These are phyloP conservation scores for Stenotaenia linearis DNA, from an alignment of 2,888 invertebrate species.

Conservation along the genomic window DNA sequence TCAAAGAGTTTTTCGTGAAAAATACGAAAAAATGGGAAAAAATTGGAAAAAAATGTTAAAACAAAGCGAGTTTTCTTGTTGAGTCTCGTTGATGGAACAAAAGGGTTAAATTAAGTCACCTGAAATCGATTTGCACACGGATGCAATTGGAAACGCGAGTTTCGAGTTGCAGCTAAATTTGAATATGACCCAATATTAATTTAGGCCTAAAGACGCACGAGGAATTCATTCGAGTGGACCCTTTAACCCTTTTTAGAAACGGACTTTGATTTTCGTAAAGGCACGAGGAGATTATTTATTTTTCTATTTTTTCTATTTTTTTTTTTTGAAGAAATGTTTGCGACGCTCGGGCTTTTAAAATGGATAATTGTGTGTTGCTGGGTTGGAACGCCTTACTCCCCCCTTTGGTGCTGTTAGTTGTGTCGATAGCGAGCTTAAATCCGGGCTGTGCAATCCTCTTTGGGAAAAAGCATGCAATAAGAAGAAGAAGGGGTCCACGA, in stretches of 20 bases:
- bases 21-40: background rate
- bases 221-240: background rate
- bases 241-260: no score
- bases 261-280: no score
- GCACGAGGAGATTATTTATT: background rate
- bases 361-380: conserved; percentile 29
- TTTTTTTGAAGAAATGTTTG: background rate
- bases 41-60: background rate
- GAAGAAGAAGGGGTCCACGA: background rate
- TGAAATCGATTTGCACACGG: background rate
- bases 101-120: background rate
- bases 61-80: background rate
- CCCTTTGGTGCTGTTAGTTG: conserved; percentile 30
- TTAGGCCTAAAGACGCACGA: background rate
- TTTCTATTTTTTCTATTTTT: background rate
- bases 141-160: background rate
- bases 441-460: conserved; percentile 30
- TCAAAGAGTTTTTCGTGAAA: background rate
- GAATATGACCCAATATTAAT: background rate
- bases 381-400: no score
- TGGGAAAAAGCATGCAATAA: conserved; percentile 24
- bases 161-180: background rate
- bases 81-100: background rate
- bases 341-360: conserved; percentile 24
- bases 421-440: conserved; percentile 32